Conservation (phyloP, 2,113 vertebrate species). For the Aphelocoma coerulescens region DNA sequence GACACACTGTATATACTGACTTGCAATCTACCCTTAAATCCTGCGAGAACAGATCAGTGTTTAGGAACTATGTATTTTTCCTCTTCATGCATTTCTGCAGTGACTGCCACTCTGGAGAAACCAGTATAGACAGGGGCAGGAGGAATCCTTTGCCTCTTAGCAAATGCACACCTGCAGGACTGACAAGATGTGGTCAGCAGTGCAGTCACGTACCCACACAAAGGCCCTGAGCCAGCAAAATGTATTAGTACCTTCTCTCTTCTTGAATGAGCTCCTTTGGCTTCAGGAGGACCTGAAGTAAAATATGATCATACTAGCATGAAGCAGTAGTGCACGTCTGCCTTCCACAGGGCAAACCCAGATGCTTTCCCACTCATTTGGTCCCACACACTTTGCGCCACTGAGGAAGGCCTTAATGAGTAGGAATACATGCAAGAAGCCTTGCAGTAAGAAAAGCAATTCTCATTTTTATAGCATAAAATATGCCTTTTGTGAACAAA, state of each 20-base stretch:
- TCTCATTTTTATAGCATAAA: background rate
- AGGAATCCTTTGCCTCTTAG: background rate
- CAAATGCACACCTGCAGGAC: background rate
- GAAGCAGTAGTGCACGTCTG: rapidly evolving
- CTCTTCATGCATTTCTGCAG: background rate
- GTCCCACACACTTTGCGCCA: background rate
- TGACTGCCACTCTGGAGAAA: background rate
- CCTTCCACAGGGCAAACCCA: background rate
- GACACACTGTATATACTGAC: background rate
- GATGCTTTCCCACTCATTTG: background rate
- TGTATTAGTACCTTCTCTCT: background rate
- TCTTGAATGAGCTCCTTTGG: background rate
- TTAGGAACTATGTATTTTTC: background rate
- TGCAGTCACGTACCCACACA: rapidly evolving
- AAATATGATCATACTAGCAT: rapidly evolving
- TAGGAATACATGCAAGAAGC: background rate
- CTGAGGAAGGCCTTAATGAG: background rate
- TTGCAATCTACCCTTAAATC: background rate
- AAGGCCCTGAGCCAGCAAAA: background rate
- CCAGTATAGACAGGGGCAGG: background rate
- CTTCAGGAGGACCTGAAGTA: background rate
- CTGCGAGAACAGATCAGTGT: background rate
- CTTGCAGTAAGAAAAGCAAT: background rate
- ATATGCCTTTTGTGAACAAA: background rate
- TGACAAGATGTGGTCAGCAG: background rate